Evolutionary conservation across 1,140 invertebrate species (phyloP).

Genomic region (Trichonephila clavipes): DNA sequence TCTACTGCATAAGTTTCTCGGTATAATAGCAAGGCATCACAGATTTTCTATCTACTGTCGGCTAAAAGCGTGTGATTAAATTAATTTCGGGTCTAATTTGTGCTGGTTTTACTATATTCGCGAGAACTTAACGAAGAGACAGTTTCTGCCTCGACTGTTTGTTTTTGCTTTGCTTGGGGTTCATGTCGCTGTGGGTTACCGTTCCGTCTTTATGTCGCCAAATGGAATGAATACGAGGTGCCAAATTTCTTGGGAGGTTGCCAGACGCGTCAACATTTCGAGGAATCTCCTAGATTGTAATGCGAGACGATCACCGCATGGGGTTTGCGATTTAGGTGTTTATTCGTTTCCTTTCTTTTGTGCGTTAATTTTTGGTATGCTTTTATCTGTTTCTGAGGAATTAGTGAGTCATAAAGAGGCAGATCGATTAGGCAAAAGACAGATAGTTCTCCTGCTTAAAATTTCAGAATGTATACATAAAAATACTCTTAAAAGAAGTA

Average conservation of each 20-base stretch:
- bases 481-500: too few relatives aligned
- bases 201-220: conserved; percentile 37
- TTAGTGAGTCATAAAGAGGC: neutral
- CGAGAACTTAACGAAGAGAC: neutral
- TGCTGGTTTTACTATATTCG: neutral
- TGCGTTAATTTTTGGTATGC: neutral
- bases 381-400: neutral
- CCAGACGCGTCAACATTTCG: neutral
- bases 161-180: conserved; percentile 32
- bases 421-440: too few relatives aligned
- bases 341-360: neutral
- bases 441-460: too few relatives aligned
- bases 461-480: too few relatives aligned
- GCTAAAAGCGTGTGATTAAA: neutral
- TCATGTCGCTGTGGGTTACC: conserved; percentile 27
- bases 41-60: neutral
- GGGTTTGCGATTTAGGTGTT: neutral
- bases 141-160: neutral
- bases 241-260: conserved; percentile 25
- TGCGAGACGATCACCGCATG: conserved; percentile 5
- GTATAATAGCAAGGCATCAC: too few relatives aligned
- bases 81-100: neutral
- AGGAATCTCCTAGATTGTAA: neutral
- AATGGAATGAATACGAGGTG: conserved; percentile 5
- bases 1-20: too few relatives aligned